Conservation (phyloP, 2,888 invertebrate species). For the Polydrusus cervinus region DNA sequence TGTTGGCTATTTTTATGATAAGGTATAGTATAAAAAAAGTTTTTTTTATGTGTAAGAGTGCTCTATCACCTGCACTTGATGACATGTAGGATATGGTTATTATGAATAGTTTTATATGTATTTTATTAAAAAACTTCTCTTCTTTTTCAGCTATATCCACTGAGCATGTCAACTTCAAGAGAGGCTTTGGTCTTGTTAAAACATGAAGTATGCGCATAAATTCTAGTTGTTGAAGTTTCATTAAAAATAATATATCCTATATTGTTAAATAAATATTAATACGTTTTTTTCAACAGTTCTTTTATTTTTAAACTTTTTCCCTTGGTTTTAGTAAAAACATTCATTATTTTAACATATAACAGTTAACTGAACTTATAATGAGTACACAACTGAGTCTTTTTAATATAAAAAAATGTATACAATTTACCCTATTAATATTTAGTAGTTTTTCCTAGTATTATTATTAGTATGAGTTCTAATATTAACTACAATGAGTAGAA, state of each 20-base stretch:
- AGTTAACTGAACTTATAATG: conserved; percentile 52
- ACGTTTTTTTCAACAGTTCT: conserved; percentile 18
- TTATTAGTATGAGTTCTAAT: conserved; percentile 26
- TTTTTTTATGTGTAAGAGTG: not conserved
- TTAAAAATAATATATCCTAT: too few species aligned
- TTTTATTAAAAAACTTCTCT: too few species aligned
- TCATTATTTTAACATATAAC: conserved; percentile 57
- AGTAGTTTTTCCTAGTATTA: conserved; percentile 35
- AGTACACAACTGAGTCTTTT: conserved; percentile 57
- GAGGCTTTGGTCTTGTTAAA: conserved; percentile 57
- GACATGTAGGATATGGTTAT: too few species aligned
- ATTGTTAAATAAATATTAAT: conserved; percentile 3
- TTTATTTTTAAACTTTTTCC: conserved; percentile 26
- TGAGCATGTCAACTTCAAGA: conserved; percentile 53
- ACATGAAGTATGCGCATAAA: conserved; percentile 49
- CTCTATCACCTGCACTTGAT: too few species aligned
- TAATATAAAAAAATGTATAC: conserved; percentile 55
- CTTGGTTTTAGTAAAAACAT: conserved; percentile 48
- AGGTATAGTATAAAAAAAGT: conserved; percentile 59
- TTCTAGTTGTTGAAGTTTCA: not conserved
- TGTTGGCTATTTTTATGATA: conserved; percentile 82
- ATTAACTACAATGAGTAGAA: conserved; percentile 82
- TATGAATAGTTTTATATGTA: too few species aligned
- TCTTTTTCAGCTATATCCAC: conserved; percentile 57
- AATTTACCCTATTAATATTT: conserved; percentile 40